These are phyloP conservation scores for Isotomurus palustris DNA, from an alignment of 2,888 invertebrate genomes.

Conservation along the genomic window DNA sequence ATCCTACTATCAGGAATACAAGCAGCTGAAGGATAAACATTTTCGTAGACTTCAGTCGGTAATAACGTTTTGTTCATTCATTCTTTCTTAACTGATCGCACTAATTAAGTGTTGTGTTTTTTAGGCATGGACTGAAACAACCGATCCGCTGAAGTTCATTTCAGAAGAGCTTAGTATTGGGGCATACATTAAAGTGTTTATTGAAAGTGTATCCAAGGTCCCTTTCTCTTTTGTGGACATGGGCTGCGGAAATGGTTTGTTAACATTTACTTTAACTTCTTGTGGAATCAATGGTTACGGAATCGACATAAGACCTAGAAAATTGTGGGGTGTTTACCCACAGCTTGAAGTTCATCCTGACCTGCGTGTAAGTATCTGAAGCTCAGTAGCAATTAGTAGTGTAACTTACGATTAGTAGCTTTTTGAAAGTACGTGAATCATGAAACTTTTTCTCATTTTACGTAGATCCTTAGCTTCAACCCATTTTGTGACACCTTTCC, in stretches of 20 bases:
- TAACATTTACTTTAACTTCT: conserved; percentile 76
- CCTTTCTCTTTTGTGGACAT: conserved; percentile 78
- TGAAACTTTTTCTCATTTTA: background rate
- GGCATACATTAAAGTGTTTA: conserved; percentile 65
- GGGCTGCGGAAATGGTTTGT: conserved; percentile 95
- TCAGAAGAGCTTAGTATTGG: conserved; percentile 96
- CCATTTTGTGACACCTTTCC: conserved; percentile 5
- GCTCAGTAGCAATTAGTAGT: conserved; percentile 58
- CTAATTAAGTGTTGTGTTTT: conserved; percentile 46
- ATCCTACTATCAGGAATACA: conserved; percentile 67
- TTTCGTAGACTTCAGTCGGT: conserved; percentile 68
- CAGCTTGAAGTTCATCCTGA: conserved; percentile 52
- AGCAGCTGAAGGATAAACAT: conserved; percentile 71
- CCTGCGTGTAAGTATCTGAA: conserved; percentile 63
- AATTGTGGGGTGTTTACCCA: conserved; percentile 81
- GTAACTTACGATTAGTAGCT: background rate
- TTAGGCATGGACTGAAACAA: conserved; percentile 84
- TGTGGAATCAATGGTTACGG: conserved; percentile 82
- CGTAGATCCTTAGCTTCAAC: conserved; percentile 9
- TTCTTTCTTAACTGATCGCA: background rate
- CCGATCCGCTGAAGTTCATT: conserved; percentile 90
- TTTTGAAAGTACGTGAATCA: background rate
- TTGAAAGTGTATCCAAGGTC: conserved; percentile 49
- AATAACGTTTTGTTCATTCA: background rate
- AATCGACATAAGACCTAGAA: conserved; percentile 70